Conservation (phyloP, 2,113 vertebrate genomes). For the Aleadryas rufinucha region DNA sequence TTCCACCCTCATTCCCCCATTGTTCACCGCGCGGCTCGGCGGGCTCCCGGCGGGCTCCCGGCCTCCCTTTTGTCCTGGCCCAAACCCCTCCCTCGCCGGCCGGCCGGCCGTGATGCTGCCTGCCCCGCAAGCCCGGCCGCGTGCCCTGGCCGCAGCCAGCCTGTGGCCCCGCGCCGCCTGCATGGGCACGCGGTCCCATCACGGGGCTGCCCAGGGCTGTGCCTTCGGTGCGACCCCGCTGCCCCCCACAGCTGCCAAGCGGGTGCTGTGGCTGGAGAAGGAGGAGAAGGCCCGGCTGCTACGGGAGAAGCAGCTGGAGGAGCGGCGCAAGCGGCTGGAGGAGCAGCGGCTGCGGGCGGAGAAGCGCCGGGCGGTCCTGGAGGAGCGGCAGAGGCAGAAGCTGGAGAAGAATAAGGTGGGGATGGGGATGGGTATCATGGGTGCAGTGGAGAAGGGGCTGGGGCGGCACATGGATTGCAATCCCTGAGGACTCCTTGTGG, state of each 20-base stretch:
- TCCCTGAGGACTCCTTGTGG: neutral
- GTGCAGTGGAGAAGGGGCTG: rapidly evolving
- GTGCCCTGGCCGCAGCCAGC: neutral
- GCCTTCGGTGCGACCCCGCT: neutral
- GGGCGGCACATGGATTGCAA: rapidly evolving
- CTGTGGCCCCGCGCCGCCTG: rapidly evolving
- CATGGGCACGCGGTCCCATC: rapidly evolving
- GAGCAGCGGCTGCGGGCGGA: conserved; percentile 89
- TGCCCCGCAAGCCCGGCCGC: neutral
- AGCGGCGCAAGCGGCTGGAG: conserved; percentile 85
- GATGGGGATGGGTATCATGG: rapidly evolving
- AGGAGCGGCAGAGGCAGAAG: conserved; percentile 92
- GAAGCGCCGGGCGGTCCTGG: conserved; percentile 82
- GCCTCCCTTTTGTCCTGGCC: conserved; percentile 49
- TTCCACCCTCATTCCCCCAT: conserved; percentile 63
- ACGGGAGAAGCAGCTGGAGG: conserved; percentile 91
- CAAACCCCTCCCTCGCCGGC: neutral
- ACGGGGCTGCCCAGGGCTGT: rapidly evolving
- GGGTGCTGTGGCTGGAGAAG: conserved; percentile 93
- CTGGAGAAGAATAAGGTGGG: conserved; percentile 94
- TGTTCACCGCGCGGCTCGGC: neutral
- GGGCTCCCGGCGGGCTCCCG: conserved; percentile 13
- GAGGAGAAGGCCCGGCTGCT: conserved; percentile 88
- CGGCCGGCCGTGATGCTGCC: neutral
- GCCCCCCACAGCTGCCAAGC: conserved; percentile 81